Percentiles rank a stretch among this genome's conserved stretches.
Evolutionary conservation across 2,113 vertebrate species (phyloP).

Genomic region (Neotragus moschatus): DNA sequence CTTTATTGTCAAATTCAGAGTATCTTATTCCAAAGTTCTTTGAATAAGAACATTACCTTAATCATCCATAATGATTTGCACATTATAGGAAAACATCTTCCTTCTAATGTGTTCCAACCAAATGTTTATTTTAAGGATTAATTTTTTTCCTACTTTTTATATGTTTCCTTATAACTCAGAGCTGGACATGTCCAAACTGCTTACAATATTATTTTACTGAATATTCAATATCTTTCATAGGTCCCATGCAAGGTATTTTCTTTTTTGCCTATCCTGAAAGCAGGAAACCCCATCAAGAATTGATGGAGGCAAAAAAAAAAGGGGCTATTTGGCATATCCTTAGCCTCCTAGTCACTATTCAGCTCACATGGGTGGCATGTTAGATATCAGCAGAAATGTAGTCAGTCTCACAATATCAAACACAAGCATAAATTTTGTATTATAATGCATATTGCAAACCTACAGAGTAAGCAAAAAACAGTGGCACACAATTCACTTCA

Average conservation of each 20-base stretch:
- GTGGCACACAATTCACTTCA: not conserved
- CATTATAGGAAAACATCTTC: not conserved
- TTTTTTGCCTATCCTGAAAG: not conserved
- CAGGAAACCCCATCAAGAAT: not conserved
- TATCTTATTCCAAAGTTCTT: not conserved
- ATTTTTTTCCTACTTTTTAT: not conserved
- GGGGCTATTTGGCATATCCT: not conserved
- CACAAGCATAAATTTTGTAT: not conserved
- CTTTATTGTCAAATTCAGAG: not conserved
- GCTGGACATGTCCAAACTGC: not conserved
- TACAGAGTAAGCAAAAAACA: conserved; percentile 31
- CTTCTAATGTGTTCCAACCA: not conserved
- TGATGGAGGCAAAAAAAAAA: not conserved
- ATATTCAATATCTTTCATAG: not conserved
- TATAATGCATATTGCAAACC: not conserved
- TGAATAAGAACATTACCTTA: not conserved
- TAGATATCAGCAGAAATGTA: not conserved
- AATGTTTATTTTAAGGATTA: not conserved
- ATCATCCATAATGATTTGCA: not conserved
- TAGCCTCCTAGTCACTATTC: not conserved
- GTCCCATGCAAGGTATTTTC: not conserved
- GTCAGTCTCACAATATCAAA: not conserved
- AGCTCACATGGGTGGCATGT: not conserved
- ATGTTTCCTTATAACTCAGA: not conserved
- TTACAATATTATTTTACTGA: not conserved